Conservation (phyloP, 2,797 vertebrate species). For the Hydrolagus colliei region DNA sequence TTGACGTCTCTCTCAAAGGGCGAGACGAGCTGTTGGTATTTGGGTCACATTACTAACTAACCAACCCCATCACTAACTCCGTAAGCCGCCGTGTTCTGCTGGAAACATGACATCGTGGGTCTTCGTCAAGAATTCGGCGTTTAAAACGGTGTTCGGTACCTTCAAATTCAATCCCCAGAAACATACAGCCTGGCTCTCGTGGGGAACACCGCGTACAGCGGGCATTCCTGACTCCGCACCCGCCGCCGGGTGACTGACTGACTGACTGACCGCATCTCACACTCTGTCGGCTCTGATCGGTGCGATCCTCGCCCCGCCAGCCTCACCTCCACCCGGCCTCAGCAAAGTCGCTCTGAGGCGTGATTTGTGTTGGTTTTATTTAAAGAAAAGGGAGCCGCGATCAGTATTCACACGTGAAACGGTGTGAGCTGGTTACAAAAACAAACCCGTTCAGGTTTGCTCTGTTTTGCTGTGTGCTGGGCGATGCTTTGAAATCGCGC, state of each 20-base stretch:
- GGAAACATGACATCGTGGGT: too few relatives aligned
- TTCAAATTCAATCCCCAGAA: neutral
- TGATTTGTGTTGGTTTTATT: neutral
- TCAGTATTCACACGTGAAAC: neutral
- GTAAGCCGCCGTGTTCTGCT: neutral
- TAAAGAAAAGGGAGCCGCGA: neutral
- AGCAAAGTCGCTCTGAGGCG: neutral
- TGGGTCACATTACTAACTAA: neutral
- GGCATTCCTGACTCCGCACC: neutral
- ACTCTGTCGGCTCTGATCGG: neutral
- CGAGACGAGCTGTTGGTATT: neutral
- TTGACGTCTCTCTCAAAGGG: slow-evolving; percentile 1
- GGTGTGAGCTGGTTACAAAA: neutral
- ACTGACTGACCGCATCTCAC: too few relatives aligned
- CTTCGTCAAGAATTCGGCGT: neutral
- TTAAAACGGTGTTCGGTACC: neutral
- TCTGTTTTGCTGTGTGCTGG: too few relatives aligned
- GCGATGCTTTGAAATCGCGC: too few relatives aligned
- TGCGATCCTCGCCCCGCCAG: neutral
- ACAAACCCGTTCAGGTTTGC: neutral
- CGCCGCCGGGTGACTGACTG: neutral
- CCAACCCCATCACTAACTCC: neutral
- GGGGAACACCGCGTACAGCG: too few relatives aligned
- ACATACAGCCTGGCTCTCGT: too few relatives aligned
- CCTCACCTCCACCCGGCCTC: neutral